Percentiles rank a stretch among this genome's conserved stretches.
Conservation (phyloP, 2,888 invertebrate genomes). For the Heliconius ismenius region DNA sequence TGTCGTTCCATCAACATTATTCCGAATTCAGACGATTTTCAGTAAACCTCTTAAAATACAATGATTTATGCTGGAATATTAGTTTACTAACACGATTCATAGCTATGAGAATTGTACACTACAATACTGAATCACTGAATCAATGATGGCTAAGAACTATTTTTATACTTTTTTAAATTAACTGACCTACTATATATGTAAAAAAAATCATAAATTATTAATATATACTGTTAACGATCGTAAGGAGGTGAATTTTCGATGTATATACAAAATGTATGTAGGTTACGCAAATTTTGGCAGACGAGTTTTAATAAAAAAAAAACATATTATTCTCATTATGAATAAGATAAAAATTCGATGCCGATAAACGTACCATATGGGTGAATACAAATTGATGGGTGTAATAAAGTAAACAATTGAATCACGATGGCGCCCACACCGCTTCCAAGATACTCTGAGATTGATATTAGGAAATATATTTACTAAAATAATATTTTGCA, state of each 20-base stretch:
- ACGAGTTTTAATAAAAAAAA: constrained; percentile 44
- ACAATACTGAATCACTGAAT: constrained; percentile 48
- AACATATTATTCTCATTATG: constrained; percentile 47
- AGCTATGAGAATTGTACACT: constrained; percentile 40
- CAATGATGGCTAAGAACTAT: neutral
- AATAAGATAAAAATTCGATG: constrained; percentile 49
- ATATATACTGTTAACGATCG: no score
- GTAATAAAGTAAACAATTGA: constrained; percentile 69
- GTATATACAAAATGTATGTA: constrained; percentile 18
- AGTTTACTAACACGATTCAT: constrained; percentile 32
- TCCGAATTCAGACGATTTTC: constrained; percentile 28
- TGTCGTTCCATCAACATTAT: constrained; percentile 15
- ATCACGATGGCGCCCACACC: constrained; percentile 55
- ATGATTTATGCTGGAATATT: constrained; percentile 26
- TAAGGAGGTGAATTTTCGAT: neutral
- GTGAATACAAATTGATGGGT: constrained; percentile 56
- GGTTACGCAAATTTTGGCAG: constrained; percentile 40
- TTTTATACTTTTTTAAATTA: neutral
- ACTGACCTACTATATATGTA: neutral
- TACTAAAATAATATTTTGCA: constrained; percentile 16
- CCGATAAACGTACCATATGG: constrained; percentile 58
- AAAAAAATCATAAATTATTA: neutral
- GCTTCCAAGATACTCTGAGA: constrained; percentile 35
- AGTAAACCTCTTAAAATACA: constrained; percentile 38
- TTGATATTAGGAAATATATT: constrained; percentile 32